Evolutionary conservation across 2,113 vertebrate genomes (phyloP).

Genomic region (Myrmecobius fasciatus): DNA sequence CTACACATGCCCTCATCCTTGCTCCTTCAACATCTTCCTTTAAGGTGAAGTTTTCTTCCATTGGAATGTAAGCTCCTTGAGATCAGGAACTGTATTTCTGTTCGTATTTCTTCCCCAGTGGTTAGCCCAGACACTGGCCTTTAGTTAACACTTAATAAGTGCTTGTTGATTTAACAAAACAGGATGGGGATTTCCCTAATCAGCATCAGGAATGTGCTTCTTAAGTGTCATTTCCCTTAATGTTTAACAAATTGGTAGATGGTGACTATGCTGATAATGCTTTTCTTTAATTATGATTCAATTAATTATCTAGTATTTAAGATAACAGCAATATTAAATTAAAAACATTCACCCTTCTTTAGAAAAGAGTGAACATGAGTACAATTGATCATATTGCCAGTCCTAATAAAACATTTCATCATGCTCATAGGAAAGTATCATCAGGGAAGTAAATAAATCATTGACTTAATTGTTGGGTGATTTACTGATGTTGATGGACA

Average conservation of each 20-base stretch:
- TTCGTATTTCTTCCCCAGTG: not conserved
- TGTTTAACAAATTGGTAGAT: not conserved
- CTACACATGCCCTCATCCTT: not conserved
- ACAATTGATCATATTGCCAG: not conserved
- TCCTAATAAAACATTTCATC: not conserved
- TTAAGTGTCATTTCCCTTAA: not conserved
- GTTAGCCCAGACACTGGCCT: not conserved
- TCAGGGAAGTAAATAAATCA: not conserved
- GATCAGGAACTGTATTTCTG: not conserved
- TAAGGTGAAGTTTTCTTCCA: not conserved
- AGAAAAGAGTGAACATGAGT: not conserved
- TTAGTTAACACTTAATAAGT: not conserved
- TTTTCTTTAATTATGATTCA: not conserved
- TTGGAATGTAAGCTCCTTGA: not conserved
- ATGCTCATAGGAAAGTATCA: not conserved
- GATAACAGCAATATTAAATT: not conserved
- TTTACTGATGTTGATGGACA: not conserved
- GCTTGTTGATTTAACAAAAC: not conserved
- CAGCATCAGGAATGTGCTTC: not conserved
- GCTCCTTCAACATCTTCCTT: not conserved
- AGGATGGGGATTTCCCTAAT: not conserved
- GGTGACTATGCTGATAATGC: not conserved
- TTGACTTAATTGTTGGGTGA: not conserved
- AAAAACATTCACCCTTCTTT: not conserved
- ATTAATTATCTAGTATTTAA: not conserved